These are phyloP conservation scores for Tupaia tana DNA, from an alignment of 2,113 vertebrate species.

Conservation along the genomic window DNA sequence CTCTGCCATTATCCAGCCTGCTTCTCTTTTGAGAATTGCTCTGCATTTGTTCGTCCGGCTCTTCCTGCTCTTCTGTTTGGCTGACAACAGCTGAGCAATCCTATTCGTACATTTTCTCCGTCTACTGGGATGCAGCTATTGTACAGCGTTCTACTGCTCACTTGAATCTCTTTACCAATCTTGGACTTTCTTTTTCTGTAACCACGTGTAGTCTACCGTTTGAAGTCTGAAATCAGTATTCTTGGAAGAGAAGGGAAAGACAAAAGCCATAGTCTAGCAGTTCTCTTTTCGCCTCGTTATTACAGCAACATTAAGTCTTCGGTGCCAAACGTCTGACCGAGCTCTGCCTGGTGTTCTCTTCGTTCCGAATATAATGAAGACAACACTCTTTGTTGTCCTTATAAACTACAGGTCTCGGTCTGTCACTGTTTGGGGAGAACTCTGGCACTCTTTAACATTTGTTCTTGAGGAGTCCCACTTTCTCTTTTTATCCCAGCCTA, in stretches of 20 bases:
- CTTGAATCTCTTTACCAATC: neutral
- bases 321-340: neutral
- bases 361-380: neutral
- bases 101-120: neutral
- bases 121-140: neutral
- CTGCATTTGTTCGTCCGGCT: neutral
- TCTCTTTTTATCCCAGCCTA: neutral
- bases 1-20: too few relatives aligned
- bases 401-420: neutral
- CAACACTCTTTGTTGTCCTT: neutral
- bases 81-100: neutral
- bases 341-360: neutral
- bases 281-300: neutral
- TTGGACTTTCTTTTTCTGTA: conserved; percentile 3
- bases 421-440: neutral
- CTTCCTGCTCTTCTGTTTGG: neutral
- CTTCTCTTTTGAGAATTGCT: neutral
- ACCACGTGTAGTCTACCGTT: neutral
- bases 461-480: neutral
- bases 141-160: neutral
- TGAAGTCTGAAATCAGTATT: neutral
- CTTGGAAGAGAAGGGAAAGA: conserved; percentile 5
- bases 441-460: neutral
- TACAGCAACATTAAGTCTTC: neutral
- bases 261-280: neutral